Base-by-base conservation (phyloP, 2,113 vertebrate genomes). In the Puffinus mauretanicus region DNA sequence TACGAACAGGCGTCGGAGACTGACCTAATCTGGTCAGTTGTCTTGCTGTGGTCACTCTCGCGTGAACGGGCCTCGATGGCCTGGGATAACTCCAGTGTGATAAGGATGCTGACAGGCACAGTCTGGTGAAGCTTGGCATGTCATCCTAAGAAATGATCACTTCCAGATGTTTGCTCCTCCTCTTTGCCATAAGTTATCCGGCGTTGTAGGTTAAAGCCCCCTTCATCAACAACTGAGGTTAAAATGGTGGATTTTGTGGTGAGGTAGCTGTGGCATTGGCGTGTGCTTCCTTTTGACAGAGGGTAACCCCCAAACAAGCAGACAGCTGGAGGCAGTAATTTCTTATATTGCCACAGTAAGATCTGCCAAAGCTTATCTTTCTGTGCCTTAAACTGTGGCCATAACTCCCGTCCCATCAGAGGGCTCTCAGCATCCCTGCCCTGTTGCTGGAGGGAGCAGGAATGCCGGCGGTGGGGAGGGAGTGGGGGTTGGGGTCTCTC, bases 51-150 rank as follows among this genome's bases (percentile, higher is more conserved):
- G 16, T 52, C 5, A 0, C 60, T 88, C 14, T 71, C n/a, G 27
- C 32, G 6, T 34, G 36, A 66, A n/a, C 0, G 0, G 76, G 17
- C 29, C 13, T 67, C 2, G 1, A 15, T 64, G 47, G 19, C 18
- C 54, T 42, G 52, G 25, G 66, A 32, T 54, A 79, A 49, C 21
- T 75, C 42, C 65, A 36, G 27, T 17, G n/a, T 27, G 32, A 54
- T 36, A 67, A 62, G 22, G 40, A 44, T 65, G 54, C 40, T 61
- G 46, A 78, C 34, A 58, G 40, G n/a, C 36, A 38, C 19, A 69
- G 30, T 42, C 30, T 30, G 21, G 24, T 3, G 0, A 65, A 83
- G 18, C 44, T 69, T 75, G 34, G 7, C 22, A 12, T 51, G 32
- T 65, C 24, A 32, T 66, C 49, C 64, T 73, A 24, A 64, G 42